These are phyloP conservation scores for Oreohelix idahoensis DNA, from an alignment of 1,140 invertebrate genomes.

Conservation along the genomic window DNA sequence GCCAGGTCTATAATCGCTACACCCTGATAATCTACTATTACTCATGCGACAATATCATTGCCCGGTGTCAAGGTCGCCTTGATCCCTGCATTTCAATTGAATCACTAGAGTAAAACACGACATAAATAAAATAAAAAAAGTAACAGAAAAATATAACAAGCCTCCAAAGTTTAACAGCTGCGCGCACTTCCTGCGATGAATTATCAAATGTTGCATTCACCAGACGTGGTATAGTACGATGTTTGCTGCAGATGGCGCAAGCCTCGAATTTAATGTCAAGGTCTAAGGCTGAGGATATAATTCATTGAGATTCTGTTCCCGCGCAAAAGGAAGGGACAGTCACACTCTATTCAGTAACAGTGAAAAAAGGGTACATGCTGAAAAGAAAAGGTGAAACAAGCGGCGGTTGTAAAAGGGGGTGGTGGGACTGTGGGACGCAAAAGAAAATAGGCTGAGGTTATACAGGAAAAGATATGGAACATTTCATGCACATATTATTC, in stretches of 20 bases:
- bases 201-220: conserved; percentile 4
- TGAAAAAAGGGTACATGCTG: too few relatives aligned
- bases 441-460: too few relatives aligned
- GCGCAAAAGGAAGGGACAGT: neutral
- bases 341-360: neutral
- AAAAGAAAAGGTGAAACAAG: too few relatives aligned
- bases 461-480: too few relatives aligned
- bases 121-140: neutral
- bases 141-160: neutral
- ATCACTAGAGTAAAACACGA: neutral
- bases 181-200: neutral
- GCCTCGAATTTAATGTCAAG: neutral
- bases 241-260: neutral
- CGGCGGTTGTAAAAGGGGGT: too few relatives aligned
- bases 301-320: conserved; percentile 4
- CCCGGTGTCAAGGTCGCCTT: neutral
- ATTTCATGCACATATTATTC: too few relatives aligned
- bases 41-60: neutral
- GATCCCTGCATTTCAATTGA: neutral
- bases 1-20: neutral
- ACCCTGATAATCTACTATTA: neutral
- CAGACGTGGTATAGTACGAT: neutral
- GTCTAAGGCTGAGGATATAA: neutral
- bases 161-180: neutral
- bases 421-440: too few relatives aligned